Base-by-base conservation (phyloP, 2,888 invertebrate species). In the Autographa pulchrina region DNA sequence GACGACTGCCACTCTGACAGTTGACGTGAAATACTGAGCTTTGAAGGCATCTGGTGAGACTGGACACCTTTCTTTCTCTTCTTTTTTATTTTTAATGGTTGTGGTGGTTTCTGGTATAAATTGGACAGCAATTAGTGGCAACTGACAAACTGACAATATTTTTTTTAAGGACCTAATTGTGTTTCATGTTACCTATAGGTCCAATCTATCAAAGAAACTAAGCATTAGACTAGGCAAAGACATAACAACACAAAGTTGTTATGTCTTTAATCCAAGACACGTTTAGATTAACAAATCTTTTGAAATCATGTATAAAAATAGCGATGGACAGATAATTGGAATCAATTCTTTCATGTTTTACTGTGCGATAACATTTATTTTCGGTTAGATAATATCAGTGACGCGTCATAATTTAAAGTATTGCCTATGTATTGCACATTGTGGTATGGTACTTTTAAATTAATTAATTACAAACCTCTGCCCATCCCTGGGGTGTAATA, bases 401-500 rank as follows among this genome's bases (percentile, higher is more conserved):
- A 38, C 11, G 11, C 11, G 11, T 38, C 38, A 11, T 11, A 11
- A 38, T 38, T 38, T 38, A 38, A 38, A 38, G 38, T 8, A 38
- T 38, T 38, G 38, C 8, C 8, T n/a, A 31, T 66, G 63, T 48
- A 38, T 54, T 4, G 52, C 38, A 35, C 64, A 69, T 14, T 56
- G 62, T 62, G 62, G 0, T 48, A 7, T 48, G 48, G n/a, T 48
- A 48, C n/a, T n/a, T n/a, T 38, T 11, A 11, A 1, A 11, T 38
- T 38, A 11, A 38, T 38, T 59, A 62, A 76, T 77, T 77, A 72
- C 48, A 20, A 62, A 20, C 20, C 41, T 61, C 65, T 60, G 62
- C 52, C 62, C 11, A 3, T 68, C 78, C 68, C 74, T 56, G 18
- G 65, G 43, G 68, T 61, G 58, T 61, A 52, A 58, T 80, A 14